Percentiles rank a stretch among this genome's conserved stretches.
phyloP scores from a whole-genome alignment of 2,113 vertebrate genomes.

The Pithys albifrons region DNA sequence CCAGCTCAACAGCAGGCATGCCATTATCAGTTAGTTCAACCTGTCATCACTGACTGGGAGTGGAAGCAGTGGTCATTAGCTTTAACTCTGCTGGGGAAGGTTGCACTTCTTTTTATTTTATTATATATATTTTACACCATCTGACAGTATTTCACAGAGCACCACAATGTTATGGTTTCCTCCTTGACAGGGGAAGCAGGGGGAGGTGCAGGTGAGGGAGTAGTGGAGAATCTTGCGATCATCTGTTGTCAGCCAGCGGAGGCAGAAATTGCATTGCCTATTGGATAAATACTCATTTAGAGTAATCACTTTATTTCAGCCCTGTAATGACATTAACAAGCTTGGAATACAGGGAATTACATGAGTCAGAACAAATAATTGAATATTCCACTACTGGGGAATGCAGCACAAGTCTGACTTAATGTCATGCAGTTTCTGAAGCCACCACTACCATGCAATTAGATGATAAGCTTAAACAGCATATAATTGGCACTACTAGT shows the following conservation, averaged over 20 bases:
- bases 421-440: constrained; percentile 79
- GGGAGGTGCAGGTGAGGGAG: constrained; percentile 26
- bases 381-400: constrained; percentile 82
- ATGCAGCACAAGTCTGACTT: constrained; percentile 75
- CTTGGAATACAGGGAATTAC: constrained; percentile 89
- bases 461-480: constrained; percentile 94
- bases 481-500: constrained; percentile 81
- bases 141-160: constrained; percentile 83
- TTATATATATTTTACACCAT: constrained; percentile 77
- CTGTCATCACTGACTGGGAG: constrained; percentile 91
- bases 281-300: constrained; percentile 85
- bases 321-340: constrained; percentile 89
- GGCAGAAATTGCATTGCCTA: constrained; percentile 70
- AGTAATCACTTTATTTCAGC: constrained; percentile 90
- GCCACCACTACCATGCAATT: constrained; percentile 83
- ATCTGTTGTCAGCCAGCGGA: constrained; percentile 70
- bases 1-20: constrained; percentile 89
- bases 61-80: constrained; percentile 94
- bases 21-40: constrained; percentile 94
- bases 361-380: constrained; percentile 89
- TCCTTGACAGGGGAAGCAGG: constrained; percentile 71
- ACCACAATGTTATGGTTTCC: constrained; percentile 63
- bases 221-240: constrained; percentile 40
- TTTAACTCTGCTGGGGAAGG: constrained; percentile 76
- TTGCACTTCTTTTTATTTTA: constrained; percentile 74